Evolutionary conservation across 2,888 invertebrate species (phyloP), one percentile per base, ranked within the genome.

Genomic region (Trichogramma dendrolimi): DNA sequence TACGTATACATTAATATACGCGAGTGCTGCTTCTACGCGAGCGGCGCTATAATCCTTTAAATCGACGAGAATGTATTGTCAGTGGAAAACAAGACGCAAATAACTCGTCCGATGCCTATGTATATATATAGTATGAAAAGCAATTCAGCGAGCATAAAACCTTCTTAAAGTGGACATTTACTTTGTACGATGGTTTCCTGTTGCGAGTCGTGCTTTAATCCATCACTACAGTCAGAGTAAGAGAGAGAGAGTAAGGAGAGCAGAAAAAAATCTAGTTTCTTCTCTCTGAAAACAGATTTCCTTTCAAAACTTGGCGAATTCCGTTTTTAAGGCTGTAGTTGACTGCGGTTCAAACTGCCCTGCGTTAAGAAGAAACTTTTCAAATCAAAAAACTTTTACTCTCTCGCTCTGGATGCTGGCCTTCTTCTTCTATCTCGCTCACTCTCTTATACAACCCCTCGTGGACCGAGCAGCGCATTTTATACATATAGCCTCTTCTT

Each of bases 341-440:
- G 44, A 44, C 43, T 11, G 46, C 57, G 27, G 41, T 40, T 14
- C 72, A 73, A 74, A 72, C 72, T 69, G 68, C 62, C 69, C 64
- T 27, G 27, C 27, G 27, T 27, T 27, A 27, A 27, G 67, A 67
- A 68, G 64, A 72, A 75, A 71, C 72, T 76, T 72, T 71, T 64
- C 65, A 68, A 67, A 76, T 77, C 73, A 74, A 77, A 77, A 77
- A 77, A 77, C 71, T 77, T 77, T 74, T 54, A 10, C 11, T 39
- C 38, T 41, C 38, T 41, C 43, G 58, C 53, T 66, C 63, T 68
- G 61, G 63, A 67, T 67, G 66, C 60, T 54, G 49, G 58, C 55
- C 65, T 63, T 56, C 56, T 57, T 50, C 69, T 63, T 54, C 64
- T 67, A 63, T 61, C 42, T 62, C 62, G n/a, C 42, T 67, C 66